These are phyloP conservation scores for Oligia fasciuncula DNA, from an alignment of 2,888 invertebrate species.

Conservation along the genomic window DNA sequence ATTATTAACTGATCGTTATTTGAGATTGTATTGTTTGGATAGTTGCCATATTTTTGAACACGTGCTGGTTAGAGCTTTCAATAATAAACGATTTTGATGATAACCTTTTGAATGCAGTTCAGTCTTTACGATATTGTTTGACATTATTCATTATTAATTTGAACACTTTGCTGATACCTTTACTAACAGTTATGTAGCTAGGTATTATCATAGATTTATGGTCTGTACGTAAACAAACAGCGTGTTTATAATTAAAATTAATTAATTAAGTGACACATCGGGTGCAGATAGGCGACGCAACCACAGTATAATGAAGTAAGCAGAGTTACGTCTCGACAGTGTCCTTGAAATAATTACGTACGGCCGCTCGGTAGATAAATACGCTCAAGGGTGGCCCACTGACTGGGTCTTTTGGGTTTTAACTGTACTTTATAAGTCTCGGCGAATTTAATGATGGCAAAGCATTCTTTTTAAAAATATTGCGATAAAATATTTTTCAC, in stretches of 20 bases:
- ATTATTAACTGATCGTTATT: conserved; percentile 55
- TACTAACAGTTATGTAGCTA: not conserved
- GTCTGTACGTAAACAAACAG: conserved; percentile 17
- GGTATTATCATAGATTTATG: conserved; percentile 17
- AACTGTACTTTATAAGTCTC: not conserved
- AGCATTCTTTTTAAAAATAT: not conserved
- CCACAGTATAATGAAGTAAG: not conserved
- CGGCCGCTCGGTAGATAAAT: not conserved
- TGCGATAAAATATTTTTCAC: not conserved
- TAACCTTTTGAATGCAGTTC: conserved; percentile 36
- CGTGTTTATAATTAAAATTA: conserved; percentile 34
- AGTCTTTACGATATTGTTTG: conserved; percentile 27
- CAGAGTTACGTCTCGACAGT: not conserved
- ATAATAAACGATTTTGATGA: conserved; percentile 23
- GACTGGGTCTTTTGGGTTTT: not conserved
- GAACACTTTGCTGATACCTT: not conserved
- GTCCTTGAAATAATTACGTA: not conserved
- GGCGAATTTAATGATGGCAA: not conserved
- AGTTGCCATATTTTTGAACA: conserved; percentile 46
- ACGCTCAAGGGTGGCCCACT: not conserved
- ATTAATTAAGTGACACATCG: conserved; percentile 43
- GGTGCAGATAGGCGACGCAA: conserved; percentile 30
- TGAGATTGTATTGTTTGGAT: conserved; percentile 48
- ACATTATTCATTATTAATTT: conserved; percentile 14
- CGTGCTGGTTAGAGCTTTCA: conserved; percentile 43